phyloP scores from a whole-genome alignment of 2,113 vertebrate genomes.

The Etia nguti region DNA sequence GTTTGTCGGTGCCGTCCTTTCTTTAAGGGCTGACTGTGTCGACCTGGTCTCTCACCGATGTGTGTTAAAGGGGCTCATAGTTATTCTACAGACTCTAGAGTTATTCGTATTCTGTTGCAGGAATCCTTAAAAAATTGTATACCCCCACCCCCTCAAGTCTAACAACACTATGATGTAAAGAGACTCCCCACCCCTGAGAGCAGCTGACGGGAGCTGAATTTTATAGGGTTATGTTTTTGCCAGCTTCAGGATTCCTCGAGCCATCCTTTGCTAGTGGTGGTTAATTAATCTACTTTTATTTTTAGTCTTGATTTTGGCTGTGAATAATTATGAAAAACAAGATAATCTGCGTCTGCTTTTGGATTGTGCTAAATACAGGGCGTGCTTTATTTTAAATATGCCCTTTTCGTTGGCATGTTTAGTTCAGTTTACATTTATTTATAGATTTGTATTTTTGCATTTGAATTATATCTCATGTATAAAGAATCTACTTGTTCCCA shows the following conservation, averaged over 20 bases:
- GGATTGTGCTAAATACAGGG: neutral
- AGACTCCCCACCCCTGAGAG: neutral
- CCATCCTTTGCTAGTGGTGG: neutral
- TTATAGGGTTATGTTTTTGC: neutral
- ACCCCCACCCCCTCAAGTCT: neutral
- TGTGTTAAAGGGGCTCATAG: neutral
- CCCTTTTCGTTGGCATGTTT: neutral
- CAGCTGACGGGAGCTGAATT: neutral
- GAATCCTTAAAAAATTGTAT: neutral
- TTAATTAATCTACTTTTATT: neutral
- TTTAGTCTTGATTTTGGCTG: neutral
- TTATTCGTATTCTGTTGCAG: neutral
- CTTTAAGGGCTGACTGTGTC: neutral
- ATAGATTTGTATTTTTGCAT: neutral
- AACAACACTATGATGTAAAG: neutral
- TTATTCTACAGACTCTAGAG: neutral
- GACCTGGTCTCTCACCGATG: neutral
- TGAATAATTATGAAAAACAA: neutral
- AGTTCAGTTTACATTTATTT: neutral
- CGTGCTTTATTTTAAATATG: neutral
- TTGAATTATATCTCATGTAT: neutral
- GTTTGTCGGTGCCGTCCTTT: accelerated
- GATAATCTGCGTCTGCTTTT: neutral
- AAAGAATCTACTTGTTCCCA: neutral
- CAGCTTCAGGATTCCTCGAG: neutral